phyloP scores from a whole-genome alignment of 2,113 vertebrate genomes.

The Syngnathoides biaculeatus region DNA sequence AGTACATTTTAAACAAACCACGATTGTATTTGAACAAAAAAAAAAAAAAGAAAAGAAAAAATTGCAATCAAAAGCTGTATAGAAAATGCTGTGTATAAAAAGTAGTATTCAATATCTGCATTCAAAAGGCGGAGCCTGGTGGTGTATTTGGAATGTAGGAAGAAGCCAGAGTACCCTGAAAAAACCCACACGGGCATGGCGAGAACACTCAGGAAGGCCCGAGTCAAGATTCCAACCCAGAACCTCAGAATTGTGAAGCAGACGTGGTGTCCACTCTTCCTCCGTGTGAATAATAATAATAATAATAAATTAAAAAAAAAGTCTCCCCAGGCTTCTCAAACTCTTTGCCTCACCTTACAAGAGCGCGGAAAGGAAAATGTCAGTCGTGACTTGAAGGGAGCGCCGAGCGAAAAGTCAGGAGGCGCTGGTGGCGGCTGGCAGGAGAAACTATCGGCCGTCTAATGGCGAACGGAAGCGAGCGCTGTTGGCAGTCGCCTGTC shows the following conservation, averaged over 20 bases:
- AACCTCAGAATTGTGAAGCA: neutral
- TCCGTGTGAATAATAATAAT: neutral
- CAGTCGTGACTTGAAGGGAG: slow-evolving; percentile 18
- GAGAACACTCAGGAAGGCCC: no score
- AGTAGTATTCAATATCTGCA: no score
- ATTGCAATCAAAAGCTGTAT: no score
- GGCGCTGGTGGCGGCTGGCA: slow-evolving; percentile 17
- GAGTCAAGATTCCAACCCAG: neutral
- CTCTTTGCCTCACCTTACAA: slow-evolving; percentile 5
- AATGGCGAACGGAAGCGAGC: slow-evolving; percentile 31
- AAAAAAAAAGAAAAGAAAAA: no score
- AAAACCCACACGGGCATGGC: no score
- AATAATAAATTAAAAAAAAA: neutral
- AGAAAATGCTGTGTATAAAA: no score
- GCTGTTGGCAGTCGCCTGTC: slow-evolving; percentile 41
- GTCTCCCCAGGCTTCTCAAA: slow-evolving; percentile 6
- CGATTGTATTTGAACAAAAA: no score
- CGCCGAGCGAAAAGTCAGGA: slow-evolving; percentile 34
- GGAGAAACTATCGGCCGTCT: slow-evolving; percentile 23
- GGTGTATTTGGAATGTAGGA: no score
- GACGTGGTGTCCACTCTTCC: neutral
- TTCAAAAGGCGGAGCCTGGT: no score
- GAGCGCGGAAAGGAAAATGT: slow-evolving; percentile 30
- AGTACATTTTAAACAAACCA: no score
- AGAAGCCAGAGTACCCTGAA: no score